These are phyloP conservation scores for Poecilia wingei DNA, from an alignment of 2,797 vertebrate species.

Conservation along the genomic window DNA sequence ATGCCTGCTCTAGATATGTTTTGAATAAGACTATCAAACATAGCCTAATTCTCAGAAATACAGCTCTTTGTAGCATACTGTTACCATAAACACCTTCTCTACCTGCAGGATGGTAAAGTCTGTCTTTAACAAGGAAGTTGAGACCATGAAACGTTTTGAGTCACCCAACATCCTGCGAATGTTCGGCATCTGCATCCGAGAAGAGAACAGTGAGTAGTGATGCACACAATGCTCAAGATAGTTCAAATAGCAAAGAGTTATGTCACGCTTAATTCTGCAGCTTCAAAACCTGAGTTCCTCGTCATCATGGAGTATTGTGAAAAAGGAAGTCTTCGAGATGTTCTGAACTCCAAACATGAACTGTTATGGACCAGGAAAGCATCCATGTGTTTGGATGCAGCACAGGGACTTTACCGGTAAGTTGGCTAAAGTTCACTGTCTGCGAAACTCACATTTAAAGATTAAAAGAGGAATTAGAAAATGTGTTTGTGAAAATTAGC, in stretches of 20 bases:
- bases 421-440: neutral
- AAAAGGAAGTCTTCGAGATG: constrained; percentile 83
- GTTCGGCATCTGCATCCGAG: constrained; percentile 88
- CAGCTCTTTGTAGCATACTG: neutral
- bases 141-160: constrained; percentile 88
- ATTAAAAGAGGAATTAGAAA: neutral
- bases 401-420: constrained; percentile 88
- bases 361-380: constrained; percentile 79
- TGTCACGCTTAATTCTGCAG: constrained; percentile 58
- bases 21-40: neutral
- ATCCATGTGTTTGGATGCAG: constrained; percentile 83
- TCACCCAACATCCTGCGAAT: constrained; percentile 90
- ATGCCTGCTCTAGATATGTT: neutral
- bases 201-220: constrained; percentile 77
- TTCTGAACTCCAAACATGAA: constrained; percentile 72
- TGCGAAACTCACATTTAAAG: neutral
- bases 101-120: constrained; percentile 73
- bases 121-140: constrained; percentile 84
- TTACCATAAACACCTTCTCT: neutral
- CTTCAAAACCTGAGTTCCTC: constrained; percentile 79
- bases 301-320: constrained; percentile 91
- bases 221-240: neutral
- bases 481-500: neutral
- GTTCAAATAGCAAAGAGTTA: neutral
- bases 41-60: neutral